Evolutionary conservation across 2,888 invertebrate species (phyloP).

Genomic region (Oscheius sp.): DNA sequence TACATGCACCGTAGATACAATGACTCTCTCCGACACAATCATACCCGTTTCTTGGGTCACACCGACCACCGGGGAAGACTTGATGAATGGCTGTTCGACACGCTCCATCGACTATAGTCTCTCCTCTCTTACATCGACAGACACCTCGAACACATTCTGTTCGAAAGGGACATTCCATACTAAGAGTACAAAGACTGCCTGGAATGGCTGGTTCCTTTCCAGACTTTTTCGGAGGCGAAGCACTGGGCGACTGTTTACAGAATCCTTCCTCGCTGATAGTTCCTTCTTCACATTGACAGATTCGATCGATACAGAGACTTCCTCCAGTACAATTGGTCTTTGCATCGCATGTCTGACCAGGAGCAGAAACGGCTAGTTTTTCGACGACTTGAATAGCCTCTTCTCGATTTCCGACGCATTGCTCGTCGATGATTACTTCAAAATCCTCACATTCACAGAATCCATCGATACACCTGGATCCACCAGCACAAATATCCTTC

Average conservation of each 20-base stretch:
- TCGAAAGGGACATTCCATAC: constrained; percentile 61
- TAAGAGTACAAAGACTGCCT: constrained; percentile 56
- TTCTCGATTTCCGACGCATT: constrained; percentile 47
- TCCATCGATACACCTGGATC: constrained; percentile 47
- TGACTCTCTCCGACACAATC: constrained; percentile 63
- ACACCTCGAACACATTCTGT: constrained; percentile 65
- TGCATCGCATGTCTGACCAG: constrained; percentile 57
- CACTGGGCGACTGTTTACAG: neutral
- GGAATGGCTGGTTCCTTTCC: constrained; percentile 35
- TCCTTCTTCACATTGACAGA: constrained; percentile 58
- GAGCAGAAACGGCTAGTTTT: constrained; percentile 40
- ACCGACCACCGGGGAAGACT: constrained; percentile 56
- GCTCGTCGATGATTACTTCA: constrained; percentile 52
- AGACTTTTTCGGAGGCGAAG: constrained; percentile 19
- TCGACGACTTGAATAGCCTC: constrained; percentile 41
- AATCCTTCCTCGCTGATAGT: constrained; percentile 23
- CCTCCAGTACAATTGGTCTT: constrained; percentile 47
- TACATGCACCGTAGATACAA: constrained; percentile 60
- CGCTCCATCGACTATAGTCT: constrained; percentile 62
- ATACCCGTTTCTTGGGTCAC: constrained; percentile 63
- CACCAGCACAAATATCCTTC: constrained; percentile 54
- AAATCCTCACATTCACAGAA: constrained; percentile 53
- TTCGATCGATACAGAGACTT: constrained; percentile 43
- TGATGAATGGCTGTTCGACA: constrained; percentile 60
- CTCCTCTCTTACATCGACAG: constrained; percentile 63